Percentiles rank a stretch among this genome's conserved stretches.
phyloP scores from a whole-genome alignment of 2,113 vertebrate genomes.

The Amphiprion percula region DNA sequence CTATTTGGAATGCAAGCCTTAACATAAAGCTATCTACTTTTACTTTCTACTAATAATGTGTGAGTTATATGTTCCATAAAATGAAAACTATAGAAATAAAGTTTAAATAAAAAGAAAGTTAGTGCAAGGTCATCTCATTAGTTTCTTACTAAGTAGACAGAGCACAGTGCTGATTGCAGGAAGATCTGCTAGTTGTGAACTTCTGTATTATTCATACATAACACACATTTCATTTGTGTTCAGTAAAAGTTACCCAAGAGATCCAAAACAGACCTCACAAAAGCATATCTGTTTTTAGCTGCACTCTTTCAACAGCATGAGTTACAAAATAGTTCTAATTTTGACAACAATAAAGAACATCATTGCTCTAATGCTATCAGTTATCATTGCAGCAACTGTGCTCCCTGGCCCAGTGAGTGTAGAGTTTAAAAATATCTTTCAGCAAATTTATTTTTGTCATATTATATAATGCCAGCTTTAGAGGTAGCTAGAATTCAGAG shows the following conservation, averaged over 20 bases:
- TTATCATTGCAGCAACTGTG: conserved; percentile 3
- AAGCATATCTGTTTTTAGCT: background rate
- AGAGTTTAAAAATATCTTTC: conserved; percentile 20
- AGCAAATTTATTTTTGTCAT: conserved; percentile 20
- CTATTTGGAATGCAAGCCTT: too few relatives aligned
- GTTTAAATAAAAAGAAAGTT: background rate
- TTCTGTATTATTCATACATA: background rate
- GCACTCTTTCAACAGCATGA: background rate
- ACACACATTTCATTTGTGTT: background rate
- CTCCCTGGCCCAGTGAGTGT: background rate
- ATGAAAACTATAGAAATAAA: too few relatives aligned
- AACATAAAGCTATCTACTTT: too few relatives aligned
- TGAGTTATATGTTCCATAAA: too few relatives aligned
- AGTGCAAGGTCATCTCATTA: background rate
- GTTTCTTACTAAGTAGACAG: background rate
- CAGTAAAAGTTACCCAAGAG: background rate
- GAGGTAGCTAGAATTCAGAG: background rate
- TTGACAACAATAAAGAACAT: conserved; percentile 10
- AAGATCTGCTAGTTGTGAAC: background rate
- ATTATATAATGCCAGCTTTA: conserved; percentile 10
- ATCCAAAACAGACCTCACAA: background rate
- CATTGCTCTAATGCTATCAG: background rate
- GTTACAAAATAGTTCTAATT: conserved; percentile 12
- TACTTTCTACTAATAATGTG: too few relatives aligned
- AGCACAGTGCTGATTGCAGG: background rate